phyloP scores from a whole-genome alignment of 2,888 invertebrate species.

The Macrosoma leucophasiata region DNA sequence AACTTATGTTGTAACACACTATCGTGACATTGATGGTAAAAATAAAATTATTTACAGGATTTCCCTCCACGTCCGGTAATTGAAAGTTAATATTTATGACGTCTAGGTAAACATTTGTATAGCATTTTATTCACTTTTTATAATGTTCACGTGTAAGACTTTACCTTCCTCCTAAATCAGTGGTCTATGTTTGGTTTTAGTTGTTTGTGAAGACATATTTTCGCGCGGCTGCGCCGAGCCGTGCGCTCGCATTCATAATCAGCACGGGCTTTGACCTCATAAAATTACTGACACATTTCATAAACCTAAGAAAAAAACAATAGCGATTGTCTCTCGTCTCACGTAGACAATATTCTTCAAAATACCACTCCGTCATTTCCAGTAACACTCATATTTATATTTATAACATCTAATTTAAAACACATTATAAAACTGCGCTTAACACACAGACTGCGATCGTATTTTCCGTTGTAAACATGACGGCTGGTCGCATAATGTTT shows the following conservation, averaged over 20 bases:
- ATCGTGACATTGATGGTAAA: no score
- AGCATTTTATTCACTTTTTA: no score
- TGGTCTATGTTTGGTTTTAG: constrained; percentile 51
- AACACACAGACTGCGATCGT: constrained; percentile 52
- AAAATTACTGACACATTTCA: constrained; percentile 55
- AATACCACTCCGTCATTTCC: constrained; percentile 28
- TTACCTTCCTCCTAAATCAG: constrained; percentile 47
- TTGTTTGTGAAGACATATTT: constrained; percentile 65
- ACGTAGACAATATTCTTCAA: constrained; percentile 31
- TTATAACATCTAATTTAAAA: constrained; percentile 51
- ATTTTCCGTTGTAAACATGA: constrained; percentile 71
- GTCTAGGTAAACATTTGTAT: no score
- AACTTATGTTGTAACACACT: no score
- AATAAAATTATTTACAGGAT: no score
- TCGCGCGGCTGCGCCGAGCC: constrained; percentile 48
- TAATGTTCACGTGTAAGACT: constrained; percentile 23
- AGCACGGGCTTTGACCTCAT: constrained; percentile 53
- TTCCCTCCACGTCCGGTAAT: no score
- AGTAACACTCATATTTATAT: constrained; percentile 34
- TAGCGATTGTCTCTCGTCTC: constrained; percentile 20
- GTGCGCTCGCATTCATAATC: constrained; percentile 69
- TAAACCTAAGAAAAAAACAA: constrained; percentile 16
- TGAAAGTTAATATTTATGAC: no score
- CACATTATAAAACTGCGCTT: constrained; percentile 47
- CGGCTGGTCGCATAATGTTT: constrained; percentile 57